phyloP scores from a whole-genome alignment of 2,888 invertebrate species.

The Alloplasta piceator region DNA sequence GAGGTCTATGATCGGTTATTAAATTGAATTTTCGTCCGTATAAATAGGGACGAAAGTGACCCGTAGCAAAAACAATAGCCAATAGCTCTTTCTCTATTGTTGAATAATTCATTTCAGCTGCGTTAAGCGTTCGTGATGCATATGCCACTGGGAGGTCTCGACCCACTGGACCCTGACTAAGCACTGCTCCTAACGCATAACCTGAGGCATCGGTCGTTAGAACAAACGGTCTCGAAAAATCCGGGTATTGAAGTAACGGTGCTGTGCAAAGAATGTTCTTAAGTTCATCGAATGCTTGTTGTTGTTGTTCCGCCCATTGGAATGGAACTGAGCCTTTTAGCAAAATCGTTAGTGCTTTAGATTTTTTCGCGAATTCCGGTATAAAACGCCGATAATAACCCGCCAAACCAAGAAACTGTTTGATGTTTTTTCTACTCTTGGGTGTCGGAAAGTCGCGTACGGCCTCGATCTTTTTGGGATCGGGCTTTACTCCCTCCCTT shows the following conservation, averaged over 20 bases:
- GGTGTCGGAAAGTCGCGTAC: no score
- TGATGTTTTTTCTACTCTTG: no score
- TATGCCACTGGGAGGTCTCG: background rate
- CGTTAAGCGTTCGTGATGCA: background rate
- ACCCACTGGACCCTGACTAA: background rate
- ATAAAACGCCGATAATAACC: no score
- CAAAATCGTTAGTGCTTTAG: no score
- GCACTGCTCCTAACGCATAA: background rate
- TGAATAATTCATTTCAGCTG: background rate
- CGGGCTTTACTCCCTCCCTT: no score
- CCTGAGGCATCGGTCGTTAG: background rate
- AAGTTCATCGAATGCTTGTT: no score
- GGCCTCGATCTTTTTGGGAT: no score
- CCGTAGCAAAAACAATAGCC: background rate
- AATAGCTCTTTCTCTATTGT: conserved; percentile 6
- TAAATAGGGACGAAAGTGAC: background rate
- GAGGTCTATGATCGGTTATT: background rate
- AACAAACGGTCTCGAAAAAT: background rate
- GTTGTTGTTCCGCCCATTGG: no score
- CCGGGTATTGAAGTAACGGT: background rate
- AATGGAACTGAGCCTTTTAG: no score
- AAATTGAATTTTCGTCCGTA: background rate
- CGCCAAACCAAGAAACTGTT: no score
- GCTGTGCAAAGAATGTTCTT: background rate
- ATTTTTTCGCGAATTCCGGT: no score